Base-by-base conservation (phyloP, 92 coral and sea anemone genomes). In the Palythoa grandiflora region DNA sequence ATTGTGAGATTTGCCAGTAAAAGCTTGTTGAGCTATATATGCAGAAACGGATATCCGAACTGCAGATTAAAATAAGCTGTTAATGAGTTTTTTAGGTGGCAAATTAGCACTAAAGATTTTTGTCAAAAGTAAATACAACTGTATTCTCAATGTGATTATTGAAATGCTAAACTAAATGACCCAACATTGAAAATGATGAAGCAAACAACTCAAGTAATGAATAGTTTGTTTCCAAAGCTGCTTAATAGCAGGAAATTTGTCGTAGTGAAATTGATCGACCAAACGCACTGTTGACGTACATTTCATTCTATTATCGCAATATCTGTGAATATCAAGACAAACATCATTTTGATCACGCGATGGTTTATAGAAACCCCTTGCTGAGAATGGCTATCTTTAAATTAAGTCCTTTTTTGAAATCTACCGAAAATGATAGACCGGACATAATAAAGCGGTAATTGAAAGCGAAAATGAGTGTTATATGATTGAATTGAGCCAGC, bases 291-390 rank as follows among this genome's bases (percentile, higher is more conserved):
- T 1, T 63, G 85, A 39, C 73, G 57, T 61, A 51, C 3, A 28
- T 12, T 9, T 81, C 53, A 20, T 11, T 65, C 44, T 13, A 81
- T 81, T 19, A 44, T 47, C 74, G 17, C n/a, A 47, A 15, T 15
- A 19, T 63, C 7, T 9, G 28, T 17, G 28, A 35, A 6, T 63
- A 16, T 63, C 50, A 61, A 38, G 40, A 80, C 28, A 50, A 71
- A 37, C 52, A 71, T 80, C 85, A 80, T 61, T 65, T 80, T 47
- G 44, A 60, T 21, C 55, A 80, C 71, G n/a, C 73, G 19, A 80
- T 63, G 5, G 44, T 63, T 44, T 44, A 38, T 21, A 28, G 38
- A 48, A 19, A 1, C 36, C 39, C 70, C 59, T 15, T 61, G 57
- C 73, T 40, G 37, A 15, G 73, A 54, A 65, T 63, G 54, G 44